These are phyloP conservation scores for Phaethornis superciliosus DNA, from an alignment of 2,113 vertebrate genomes.

Conservation along the genomic window DNA sequence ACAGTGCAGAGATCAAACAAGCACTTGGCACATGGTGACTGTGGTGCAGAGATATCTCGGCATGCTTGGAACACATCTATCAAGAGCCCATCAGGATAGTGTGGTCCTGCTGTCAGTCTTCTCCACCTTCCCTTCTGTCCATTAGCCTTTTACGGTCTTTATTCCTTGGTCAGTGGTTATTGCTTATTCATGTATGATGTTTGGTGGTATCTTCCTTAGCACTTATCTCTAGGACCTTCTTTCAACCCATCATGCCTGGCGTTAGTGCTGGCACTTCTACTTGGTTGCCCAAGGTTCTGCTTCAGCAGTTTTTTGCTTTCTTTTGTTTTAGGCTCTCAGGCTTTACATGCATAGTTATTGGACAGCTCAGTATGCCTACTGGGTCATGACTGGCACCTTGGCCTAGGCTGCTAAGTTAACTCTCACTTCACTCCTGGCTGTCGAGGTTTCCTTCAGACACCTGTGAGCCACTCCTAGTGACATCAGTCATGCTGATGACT, in stretches of 20 bases:
- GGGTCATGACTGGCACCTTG: background rate
- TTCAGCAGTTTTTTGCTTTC: background rate
- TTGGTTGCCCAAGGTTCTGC: background rate
- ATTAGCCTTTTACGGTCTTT: background rate
- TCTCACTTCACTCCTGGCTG: background rate
- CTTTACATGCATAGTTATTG: background rate
- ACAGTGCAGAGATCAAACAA: background rate
- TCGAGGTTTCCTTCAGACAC: background rate
- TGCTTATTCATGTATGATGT: background rate
- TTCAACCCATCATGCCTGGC: background rate
- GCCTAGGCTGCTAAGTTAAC: background rate
- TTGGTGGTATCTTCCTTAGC: background rate
- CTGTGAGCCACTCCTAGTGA: background rate
- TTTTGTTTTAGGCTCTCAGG: background rate
- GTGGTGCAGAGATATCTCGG: background rate
- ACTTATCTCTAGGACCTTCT: background rate
- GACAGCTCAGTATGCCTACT: background rate
- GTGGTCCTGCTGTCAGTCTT: background rate
- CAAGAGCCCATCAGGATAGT: background rate
- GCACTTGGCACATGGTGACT: background rate
- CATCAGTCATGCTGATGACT: background rate
- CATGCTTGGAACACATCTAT: background rate
- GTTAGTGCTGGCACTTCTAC: background rate
- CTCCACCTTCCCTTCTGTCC: conserved; percentile 50
- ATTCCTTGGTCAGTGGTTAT: conserved; percentile 1